Evolutionary conservation across 2,888 invertebrate species (phyloP), one percentile per base, ranked within the genome.

Genomic region (Apodemia hepburni): DNA sequence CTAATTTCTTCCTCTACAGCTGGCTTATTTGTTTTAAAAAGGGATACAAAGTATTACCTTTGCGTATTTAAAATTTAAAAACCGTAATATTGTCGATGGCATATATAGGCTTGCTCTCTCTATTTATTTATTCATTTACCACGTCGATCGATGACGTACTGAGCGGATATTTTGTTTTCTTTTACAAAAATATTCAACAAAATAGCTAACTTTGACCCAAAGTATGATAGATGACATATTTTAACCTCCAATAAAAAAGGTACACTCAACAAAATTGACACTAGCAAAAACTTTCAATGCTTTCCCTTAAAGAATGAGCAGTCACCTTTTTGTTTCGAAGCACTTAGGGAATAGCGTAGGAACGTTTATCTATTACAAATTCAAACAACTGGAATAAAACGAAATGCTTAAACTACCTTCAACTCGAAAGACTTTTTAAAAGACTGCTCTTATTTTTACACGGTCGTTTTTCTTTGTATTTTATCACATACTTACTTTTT

Each of bases 351-450:
- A 42, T 42, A 42, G 42, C 42, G 42, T 42, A 42, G 42, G 42
- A 42, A 15, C 42, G 42, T 42, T 42, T 42, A 42, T 42, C 42
- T 42, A 42, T 54, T 54, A 54, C 12, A 22, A 27, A 54, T 22
- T 12, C 51, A 12, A 22, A 54, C 51, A 22, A 54, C 51, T 54
- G 51, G 22, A 54, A 54, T 22, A 27, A 54, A 54, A 54, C 54
- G 15, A 27, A 15, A 27, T 27, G 54, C 27, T 22, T 15, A 54
- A 27, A 27, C 27, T 54, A 22, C 49, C 3, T 49, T 27, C 27
- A 15, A 22, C 54, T 54, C 27, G 15, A 27, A 54, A 54, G 27
- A 54, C 27, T 54, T 54, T 54, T 54, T 54, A 45, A 54, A 54
- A 54, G 54, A 12, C 27, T 22, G 27, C 22, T 22, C 12, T 27